Evolutionary conservation across 2,797 vertebrate genomes (phyloP), one percentile per base, ranked within the genome.

Genomic region (Eospalax fontanierii): DNA sequence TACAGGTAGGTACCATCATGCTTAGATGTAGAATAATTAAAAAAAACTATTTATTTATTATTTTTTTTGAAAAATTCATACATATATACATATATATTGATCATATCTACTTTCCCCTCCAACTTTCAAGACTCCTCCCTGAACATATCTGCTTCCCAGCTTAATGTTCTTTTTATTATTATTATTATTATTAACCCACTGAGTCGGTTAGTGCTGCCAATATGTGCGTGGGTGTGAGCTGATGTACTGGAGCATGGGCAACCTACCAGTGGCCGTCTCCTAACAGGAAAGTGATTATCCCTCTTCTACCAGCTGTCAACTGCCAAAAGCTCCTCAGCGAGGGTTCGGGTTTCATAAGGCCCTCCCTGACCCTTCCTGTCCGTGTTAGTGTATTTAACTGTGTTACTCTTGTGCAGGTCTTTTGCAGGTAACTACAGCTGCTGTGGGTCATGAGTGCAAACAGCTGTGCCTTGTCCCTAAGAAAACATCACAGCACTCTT

Each of bases 401-500:
- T 22, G 46, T 57, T 70, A 9, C 26, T 57, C 46, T 71, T 71
- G 26, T 4, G 43, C 6, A 14, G 21, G 43, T 66, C 81, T 46
- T 33, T 7, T 16, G 22, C 5, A 54, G 46, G 43, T 19, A 70
- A 16, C 24, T 15, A 70, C 14, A 54, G 65, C 30, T 50, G 11
- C 22, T 24, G 3, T n/a, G 81, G 46, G 70, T 54, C 22, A 18
- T 70, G 10, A 10, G 16, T 38, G 24, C 3, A n/a, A 54, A 12
- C 0, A 12, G 15, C 3, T 22, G 12, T 7, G 46, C 0, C 16
- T 19, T 38, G 9, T 38, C 83, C 24, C 3, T 38, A 38, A 21
- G n/a, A 71, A 7, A 38, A 8, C 4, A 15, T 2, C 10, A 28
- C 9, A 85, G 46, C n/a, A 12, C 46, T 11, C 21, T 11, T 46